Conservation (phyloP, 2,888 invertebrate species). For the Drosophila affinis region DNA sequence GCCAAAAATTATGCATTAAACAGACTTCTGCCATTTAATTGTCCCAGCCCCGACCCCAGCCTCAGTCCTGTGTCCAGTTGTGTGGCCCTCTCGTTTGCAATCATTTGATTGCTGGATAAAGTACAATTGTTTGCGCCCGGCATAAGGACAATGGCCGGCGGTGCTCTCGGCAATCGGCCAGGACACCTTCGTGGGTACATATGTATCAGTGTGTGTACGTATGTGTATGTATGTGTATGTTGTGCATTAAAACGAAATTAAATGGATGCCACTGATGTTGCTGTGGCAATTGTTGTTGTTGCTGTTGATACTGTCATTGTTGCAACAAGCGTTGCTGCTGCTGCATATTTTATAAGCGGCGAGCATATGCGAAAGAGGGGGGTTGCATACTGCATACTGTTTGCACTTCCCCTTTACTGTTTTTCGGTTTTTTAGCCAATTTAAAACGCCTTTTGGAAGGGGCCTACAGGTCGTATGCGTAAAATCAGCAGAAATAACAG, state of each 20-base stretch:
- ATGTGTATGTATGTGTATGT: constrained; percentile 48
- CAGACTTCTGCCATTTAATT: constrained; percentile 59
- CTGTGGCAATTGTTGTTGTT: constrained; percentile 44
- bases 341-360: constrained; percentile 66
- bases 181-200: constrained; percentile 47
- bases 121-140: constrained; percentile 62
- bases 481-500: constrained; percentile 40
- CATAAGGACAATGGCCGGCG: constrained; percentile 44
- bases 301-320: constrained; percentile 56
- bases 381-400: constrained; percentile 19
- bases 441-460: constrained; percentile 55
- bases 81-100: constrained; percentile 8
- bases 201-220: constrained; percentile 6
- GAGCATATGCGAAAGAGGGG: background rate
- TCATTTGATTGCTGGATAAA: constrained; percentile 59
- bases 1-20: constrained; percentile 63
- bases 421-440: constrained; percentile 46
- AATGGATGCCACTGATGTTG: constrained; percentile 59
- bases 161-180: constrained; percentile 4
- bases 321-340: constrained; percentile 59
- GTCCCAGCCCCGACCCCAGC: constrained; percentile 18
- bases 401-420: constrained; percentile 27
- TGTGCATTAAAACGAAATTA: constrained; percentile 76
- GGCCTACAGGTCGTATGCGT: constrained; percentile 46
- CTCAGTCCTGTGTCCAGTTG: too few species aligned